Base-by-base conservation (phyloP, 2,797 vertebrate species). In the Erpetoichthys calabaricus region DNA sequence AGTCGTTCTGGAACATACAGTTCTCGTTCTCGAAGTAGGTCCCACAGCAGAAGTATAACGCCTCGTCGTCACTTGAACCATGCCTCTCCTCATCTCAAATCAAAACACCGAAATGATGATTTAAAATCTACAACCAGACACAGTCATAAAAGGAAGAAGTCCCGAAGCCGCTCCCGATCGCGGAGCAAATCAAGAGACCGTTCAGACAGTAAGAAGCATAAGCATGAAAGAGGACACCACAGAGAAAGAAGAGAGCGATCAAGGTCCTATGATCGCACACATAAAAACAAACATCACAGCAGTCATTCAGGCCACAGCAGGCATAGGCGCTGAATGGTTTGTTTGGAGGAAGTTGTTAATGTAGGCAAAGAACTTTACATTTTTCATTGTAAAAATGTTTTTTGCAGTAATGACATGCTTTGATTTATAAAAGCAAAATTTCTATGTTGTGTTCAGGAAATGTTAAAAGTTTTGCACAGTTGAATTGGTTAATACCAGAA, bases 1-100 rank as follows among this genome's bases (percentile, higher is more conserved):
- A 99, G 96, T 69, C 86, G 87, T 68, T 99, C 96, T 0, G 96
- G 92, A 65, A 97, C 96, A 0, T 99, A 93, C 87, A 99, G 96
- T 72, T 98, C 96, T 0, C 84, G 91, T 8, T 98, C 95, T 1
- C 88, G 90, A 53, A 97, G 92, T 66, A 81, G 90, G 56, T 95
- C 95, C n/a, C 92, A 88, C 76, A 98, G 92, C 74, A 91, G 91
- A 69, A 97, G 93, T 51, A 87, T 84, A 7, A 90, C 93, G 3
- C 94, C 94, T 1, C 86, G 90, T 5, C 80, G 94, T 5, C 93
- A 96, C 64, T 79, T 87, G 67, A 89, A 89, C 63, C 87, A 90
- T 3, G 72, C 76, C 57, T 92, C 82, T 0, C 91, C 94, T 0
- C 93, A 94, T 64, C 79, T 88, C 52, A 98, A 98, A 76, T 65